These are phyloP conservation scores for Crypturellus tataupa DNA, from an alignment of 2,797 vertebrate genomes.

Conservation along the genomic window DNA sequence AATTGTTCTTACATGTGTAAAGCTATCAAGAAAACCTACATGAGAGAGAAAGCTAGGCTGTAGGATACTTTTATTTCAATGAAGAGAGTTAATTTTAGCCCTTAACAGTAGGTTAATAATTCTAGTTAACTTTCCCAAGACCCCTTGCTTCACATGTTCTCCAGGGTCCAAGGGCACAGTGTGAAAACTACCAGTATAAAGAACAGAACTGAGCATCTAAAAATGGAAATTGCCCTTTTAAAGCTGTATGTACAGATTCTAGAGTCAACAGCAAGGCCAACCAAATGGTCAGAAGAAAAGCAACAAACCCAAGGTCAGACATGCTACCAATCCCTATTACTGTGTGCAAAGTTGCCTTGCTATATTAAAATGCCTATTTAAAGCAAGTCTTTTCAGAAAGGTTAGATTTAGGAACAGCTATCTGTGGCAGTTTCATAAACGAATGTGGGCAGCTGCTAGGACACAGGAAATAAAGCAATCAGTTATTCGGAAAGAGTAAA, in stretches of 20 bases:
- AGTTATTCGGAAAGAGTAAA: neutral
- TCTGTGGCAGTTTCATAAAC: neutral
- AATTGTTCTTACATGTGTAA: neutral
- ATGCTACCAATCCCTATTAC: neutral
- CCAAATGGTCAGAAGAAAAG: neutral
- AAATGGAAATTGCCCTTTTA: neutral
- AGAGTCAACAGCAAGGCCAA: neutral
- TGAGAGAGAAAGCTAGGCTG: neutral
- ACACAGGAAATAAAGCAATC: neutral
- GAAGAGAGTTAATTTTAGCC: neutral
- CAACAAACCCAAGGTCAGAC: neutral
- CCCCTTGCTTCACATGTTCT: neutral
- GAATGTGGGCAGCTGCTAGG: neutral
- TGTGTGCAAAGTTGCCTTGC: neutral
- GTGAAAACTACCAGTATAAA: neutral
- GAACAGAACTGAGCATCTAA: neutral
- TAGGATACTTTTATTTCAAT: neutral
- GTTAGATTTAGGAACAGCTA: neutral
- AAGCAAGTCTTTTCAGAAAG: neutral
- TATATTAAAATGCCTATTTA: neutral
- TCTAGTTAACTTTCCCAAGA: neutral
- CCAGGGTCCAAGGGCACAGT: neutral
- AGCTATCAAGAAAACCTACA: neutral
- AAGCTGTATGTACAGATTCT: rapidly evolving
- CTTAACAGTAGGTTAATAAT: neutral